Base-by-base conservation (phyloP, 2,797 vertebrate genomes). In the Tapirus indicus region DNA sequence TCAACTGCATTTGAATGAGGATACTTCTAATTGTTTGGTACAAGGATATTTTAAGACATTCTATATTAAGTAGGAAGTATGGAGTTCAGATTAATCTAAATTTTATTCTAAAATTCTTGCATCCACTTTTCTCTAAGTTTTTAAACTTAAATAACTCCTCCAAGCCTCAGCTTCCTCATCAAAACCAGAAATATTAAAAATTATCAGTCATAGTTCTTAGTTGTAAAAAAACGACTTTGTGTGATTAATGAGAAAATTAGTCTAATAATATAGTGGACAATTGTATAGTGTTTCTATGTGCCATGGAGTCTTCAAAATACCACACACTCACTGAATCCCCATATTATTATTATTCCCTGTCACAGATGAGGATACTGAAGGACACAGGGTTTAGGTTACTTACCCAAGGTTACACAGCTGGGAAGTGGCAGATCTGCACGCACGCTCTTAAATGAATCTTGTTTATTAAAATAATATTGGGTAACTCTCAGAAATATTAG, bases 51-150 rank as follows among this genome's bases (percentile, higher is more conserved):
- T 74, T 83, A 82, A 91, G 49, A 60, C 84, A 72, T 7, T 29
- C 38, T 90, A 12, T 56, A 71, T 60, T 88, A 84, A 80, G 84
- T 64, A 91, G 66, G 56, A 86, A 95, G 18, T 86, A 82, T 69
- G 69, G n/a, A 21, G n/a, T 69, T 68, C 69, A 38, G 27, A 74
- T 29, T 68, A 62, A 74, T 41, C 64, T 32, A 68, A 32, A 25
- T 66, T 66, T 60, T 47, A 20, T 52, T 71, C 47, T 89, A 29
- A 62, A 75, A 89, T 90, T 62, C 32, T 82, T 91, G 23, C 10
- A 79, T 62, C 5, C n/a, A 38, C 7, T 68, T 72, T 82, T 94
- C 68, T 82, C 56, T 92, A 78, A 69, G 82, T 68, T 17, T 18
- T 47, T 32, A 90, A 58, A 16, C 4, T 66, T 66, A 88, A 83